Base-by-base conservation (phyloP, 2,113 vertebrate genomes). In the Spermophilus dauricus region DNA sequence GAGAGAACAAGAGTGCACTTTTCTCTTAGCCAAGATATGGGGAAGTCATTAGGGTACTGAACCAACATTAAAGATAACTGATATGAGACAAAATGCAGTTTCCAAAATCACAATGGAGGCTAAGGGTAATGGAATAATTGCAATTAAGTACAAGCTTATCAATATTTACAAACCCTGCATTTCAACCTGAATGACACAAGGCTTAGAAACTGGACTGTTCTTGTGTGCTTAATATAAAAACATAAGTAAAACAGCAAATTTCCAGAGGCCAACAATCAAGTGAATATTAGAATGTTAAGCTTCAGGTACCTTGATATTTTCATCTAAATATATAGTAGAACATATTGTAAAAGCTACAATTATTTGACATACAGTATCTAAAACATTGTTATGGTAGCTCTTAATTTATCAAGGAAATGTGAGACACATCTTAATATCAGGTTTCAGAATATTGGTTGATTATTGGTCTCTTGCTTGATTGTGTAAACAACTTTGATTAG, bases 331-430 rank as follows among this genome's bases (percentile, higher is more conserved):
- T 2, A 53, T n/a, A 75, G 1, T 51, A 65, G 42, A 58, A 16
- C 10, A n/a, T 20, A 85, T 86, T 86, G 0, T 80, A 88, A 90
- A 63, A 11, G 30, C 2, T 28, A 51, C 0, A 63, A 32, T 73
- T 61, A 17, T 32, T 18, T 63, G 8, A 30, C 28, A 1, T 32
- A n/a, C 0, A 87, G 6, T 45, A 1, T 87, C 14, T 51, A 91
- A 82, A 96, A 73, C 39, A 73, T 26, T 77, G 9, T 48, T 45
- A 83, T 7, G 13, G 30, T 18, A 80, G 14, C 67, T 95, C 93
- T 32, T 9, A 85, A 91, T 84, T 95, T 88, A 86, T 30, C 67
- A 14, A 94, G 48, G 14, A 72, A 86, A 91, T 93, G 78, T n/a
- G 10, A 86, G n/a, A 51, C 14, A 72, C 84, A 61, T n/a, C 22